These are phyloP conservation scores for Mola mola DNA, from an alignment of 2,113 vertebrate genomes.

Conservation along the genomic window DNA sequence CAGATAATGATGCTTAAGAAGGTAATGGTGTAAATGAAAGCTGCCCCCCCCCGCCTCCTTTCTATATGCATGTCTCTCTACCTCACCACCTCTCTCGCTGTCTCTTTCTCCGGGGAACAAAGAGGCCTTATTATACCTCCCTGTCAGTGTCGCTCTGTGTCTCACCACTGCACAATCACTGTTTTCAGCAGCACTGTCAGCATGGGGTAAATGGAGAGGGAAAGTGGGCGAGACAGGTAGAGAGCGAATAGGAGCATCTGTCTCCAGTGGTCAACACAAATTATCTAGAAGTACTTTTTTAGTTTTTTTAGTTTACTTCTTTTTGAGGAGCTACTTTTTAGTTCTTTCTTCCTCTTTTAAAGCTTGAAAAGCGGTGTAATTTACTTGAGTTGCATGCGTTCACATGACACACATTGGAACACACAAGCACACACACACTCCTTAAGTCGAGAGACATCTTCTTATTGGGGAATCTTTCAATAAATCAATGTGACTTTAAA, in stretches of 20 bases:
- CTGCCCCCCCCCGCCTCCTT: slow-evolving; percentile 33
- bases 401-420: slow-evolving; percentile 62
- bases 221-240: slow-evolving; percentile 57
- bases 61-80: slow-evolving; percentile 57
- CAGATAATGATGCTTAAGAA: slow-evolving; percentile 84
- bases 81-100: slow-evolving; percentile 45
- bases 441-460: slow-evolving; percentile 80
- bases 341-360: slow-evolving; percentile 23
- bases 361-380: slow-evolving; percentile 70
- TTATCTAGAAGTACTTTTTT: slow-evolving; percentile 60
- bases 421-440: slow-evolving; percentile 58
- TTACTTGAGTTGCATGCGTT: slow-evolving; percentile 71
- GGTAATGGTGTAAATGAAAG: slow-evolving; percentile 85
- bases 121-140: slow-evolving; percentile 76
- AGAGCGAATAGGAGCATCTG: slow-evolving; percentile 44
- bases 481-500: slow-evolving; percentile 91
- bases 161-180: slow-evolving; percentile 78
- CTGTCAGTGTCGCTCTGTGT: slow-evolving; percentile 76
- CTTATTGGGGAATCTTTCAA: slow-evolving; percentile 89
- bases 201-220: slow-evolving; percentile 75
- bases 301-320: slow-evolving; percentile 61
- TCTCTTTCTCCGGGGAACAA: slow-evolving; percentile 75
- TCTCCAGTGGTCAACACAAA: slow-evolving; percentile 56
- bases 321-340: slow-evolving; percentile 45
- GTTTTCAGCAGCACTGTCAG: slow-evolving; percentile 78